phyloP scores from a whole-genome alignment of 2,888 invertebrate genomes.

The Acanthosoma haemorrhoidale region DNA sequence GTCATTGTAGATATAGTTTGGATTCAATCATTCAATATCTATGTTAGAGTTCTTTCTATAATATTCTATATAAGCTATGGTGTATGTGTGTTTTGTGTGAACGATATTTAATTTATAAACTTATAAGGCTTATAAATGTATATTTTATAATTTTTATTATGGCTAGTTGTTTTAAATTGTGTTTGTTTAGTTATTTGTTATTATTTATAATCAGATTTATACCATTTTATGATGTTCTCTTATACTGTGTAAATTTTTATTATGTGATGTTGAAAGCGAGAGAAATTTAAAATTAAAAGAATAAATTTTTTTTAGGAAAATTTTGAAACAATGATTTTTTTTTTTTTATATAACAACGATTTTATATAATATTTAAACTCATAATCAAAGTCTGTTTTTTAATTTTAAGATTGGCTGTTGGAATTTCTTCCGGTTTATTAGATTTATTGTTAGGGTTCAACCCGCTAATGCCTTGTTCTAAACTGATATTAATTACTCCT shows the following conservation, averaged over 20 bases:
- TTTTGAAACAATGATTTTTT: background rate
- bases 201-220: slow-evolving; percentile 12
- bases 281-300: background rate
- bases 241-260: background rate
- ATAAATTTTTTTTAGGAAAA: background rate
- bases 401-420: background rate
- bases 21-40: too few relatives aligned
- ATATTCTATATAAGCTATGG: background rate
- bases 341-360: background rate
- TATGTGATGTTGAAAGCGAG: background rate
- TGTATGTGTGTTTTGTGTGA: background rate
- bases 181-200: slow-evolving; percentile 10
- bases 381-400: slow-evolving; percentile 6
- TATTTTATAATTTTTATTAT: slow-evolving; percentile 9
- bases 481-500: background rate
- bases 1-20: too few relatives aligned
- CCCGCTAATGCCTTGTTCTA: background rate
- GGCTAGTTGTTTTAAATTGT: background rate
- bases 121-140: slow-evolving; percentile 5
- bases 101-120: background rate
- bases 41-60: background rate
- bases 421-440: background rate
- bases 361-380: background rate
- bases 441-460: background rate
- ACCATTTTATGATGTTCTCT: background rate